Base-by-base conservation (phyloP, 2,888 invertebrate species). In the Lithosia quadra region DNA sequence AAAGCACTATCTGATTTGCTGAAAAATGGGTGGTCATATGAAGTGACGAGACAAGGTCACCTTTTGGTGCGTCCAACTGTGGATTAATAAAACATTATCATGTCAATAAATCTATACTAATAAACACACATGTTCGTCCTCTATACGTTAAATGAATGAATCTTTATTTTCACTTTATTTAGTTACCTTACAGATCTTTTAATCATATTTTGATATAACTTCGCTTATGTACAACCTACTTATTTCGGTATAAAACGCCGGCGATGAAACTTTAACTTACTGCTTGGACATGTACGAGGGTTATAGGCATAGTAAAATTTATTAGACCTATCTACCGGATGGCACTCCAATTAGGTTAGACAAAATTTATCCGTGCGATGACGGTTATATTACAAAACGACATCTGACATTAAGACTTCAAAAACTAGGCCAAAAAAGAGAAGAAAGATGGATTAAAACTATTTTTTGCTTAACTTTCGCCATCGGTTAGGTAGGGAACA, bases 1-100 rank as follows among this genome's bases (percentile, higher is more conserved):
- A 57, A 57, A 64, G 56, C 60, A 72, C 36, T 36, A 63, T 65
- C 1, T 57, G 43, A n/a, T 56, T 28, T 56, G 56, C 24, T 7
- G 3, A 22, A 21, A 11, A 22, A 11, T 22, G 15, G 28, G 15
- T 56, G 5, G 24, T 28, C 56, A 56, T 56, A 28, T 15, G 24
- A 56, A 5, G 22, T 24, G 24, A 24, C 28, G 56, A 56, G 15
- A 22, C 22, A 55, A 56, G 7, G 15, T 0, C 22, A 18, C 22
- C 1, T 15, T 28, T 2, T 56, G 28, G 49, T 49, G 18, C n/a
- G 18, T 8, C 36, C 49, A n/a, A 18, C 18, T 18, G 5, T 18
- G 18, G 18, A 0, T 4, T 15, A 39, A 39, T 43, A 7, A 43
- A 49, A n/a, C n/a, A 9, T n/a, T n/a, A 49, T 49, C 49, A 9